Evolutionary conservation across 2,113 vertebrate species (phyloP).

Genomic region (Falcunculus frontatus): DNA sequence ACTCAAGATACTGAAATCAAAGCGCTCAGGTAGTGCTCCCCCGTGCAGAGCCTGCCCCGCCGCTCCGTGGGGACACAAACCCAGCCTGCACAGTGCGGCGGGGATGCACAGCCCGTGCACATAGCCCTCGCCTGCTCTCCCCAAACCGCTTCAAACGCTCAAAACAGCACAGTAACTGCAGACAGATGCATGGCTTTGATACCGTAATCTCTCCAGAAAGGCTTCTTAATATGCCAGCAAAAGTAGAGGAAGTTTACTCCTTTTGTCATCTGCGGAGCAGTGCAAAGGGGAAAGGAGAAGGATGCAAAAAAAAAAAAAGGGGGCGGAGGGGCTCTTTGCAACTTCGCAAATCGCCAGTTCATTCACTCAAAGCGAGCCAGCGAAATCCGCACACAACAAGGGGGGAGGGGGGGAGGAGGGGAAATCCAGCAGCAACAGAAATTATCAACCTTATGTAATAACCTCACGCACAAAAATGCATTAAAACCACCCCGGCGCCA

Average conservation of each 20-base stretch:
- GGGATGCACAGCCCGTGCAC: neutral
- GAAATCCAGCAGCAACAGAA: slow-evolving; percentile 34
- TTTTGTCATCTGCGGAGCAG: slow-evolving; percentile 54
- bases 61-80: neutral
- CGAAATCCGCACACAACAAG: slow-evolving; percentile 53
- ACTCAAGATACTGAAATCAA: neutral
- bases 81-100: neutral
- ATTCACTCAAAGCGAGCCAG: slow-evolving; percentile 37
- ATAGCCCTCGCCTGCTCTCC: slow-evolving; percentile 5
- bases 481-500: slow-evolving; percentile 1
- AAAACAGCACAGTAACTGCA: neutral
- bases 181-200: slow-evolving; percentile 42
- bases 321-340: slow-evolving; percentile 3
- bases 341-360: slow-evolving; percentile 55
- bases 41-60: neutral
- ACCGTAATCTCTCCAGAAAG: slow-evolving; percentile 46
- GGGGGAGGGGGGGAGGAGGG: neutral
- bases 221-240: slow-evolving; percentile 26
- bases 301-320: neutral
- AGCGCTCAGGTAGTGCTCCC: neutral
- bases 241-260: slow-evolving; percentile 64
- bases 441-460: slow-evolving; percentile 61
- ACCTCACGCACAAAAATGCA: slow-evolving; percentile 29
- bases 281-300: slow-evolving; percentile 1
- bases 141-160: neutral